Evolutionary conservation across 1,140 invertebrate genomes (phyloP), one percentile per base, ranked within the genome.

Genomic region (Hermetia illucens): DNA sequence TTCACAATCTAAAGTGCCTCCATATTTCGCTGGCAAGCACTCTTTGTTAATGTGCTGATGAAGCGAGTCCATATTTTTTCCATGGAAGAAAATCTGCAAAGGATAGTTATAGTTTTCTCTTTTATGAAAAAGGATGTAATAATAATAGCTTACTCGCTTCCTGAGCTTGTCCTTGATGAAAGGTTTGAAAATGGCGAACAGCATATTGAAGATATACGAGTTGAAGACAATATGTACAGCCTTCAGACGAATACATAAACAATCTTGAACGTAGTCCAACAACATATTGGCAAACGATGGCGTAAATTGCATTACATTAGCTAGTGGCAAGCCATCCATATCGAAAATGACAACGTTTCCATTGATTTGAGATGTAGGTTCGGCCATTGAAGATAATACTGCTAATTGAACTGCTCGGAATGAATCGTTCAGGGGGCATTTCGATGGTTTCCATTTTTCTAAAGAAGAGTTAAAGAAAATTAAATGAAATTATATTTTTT

Each of bases 201-300:
- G 65, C 51, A 81, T 74, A 50, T 82, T 82, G 48, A 87, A 77
- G 18, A 86, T 64, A 46, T 70, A 75, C 1, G 82, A 79, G 53
- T 86, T 82, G 60, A 87, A 84, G 10, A 88, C 65, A 37, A 86
- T 67, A 50, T 88, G 82, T 29, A 81, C 70, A 2, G 67, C 70
- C 52, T 79, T 80, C 3, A 86, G 50, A 12, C 82, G 69, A 21
- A 67, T 47, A 25, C 44, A 51, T 30, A 58, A 58, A 44, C 50
- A 57, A 43, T 74, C 79, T 57, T 77, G 82, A 40, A 78, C 66
- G 66, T 72, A 81, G 33, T 71, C 77, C 21, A 74, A 50, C 25
- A 70, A 56, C 51, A 65, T 68, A 52, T 66, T 74, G 30, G 72
- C 82, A 61, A 70, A 77, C 45, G 48, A 70, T 1, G 82, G 81